Base-by-base conservation (phyloP, 2,888 invertebrate species). In the Neuroscelio doddi region DNA sequence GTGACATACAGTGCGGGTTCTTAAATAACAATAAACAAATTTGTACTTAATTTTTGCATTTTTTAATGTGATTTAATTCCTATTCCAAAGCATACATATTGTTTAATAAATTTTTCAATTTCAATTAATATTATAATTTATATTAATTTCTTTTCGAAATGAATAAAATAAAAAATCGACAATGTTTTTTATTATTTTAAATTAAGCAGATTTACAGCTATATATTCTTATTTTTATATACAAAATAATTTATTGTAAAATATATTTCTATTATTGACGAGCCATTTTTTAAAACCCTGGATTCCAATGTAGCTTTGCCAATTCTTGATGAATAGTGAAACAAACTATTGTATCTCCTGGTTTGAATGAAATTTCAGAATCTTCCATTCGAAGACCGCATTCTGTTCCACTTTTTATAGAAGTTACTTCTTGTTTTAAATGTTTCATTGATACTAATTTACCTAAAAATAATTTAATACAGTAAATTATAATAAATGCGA, bases 361-460 rank as follows among this genome's bases (percentile, higher is more conserved):
- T 82, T 91, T 83, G 56, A 94, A 91, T 17, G 86, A 80, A 21
- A 95, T 72, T 0, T 85, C 79, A 0, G 85, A 76, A 75, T 94
- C 91, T 1, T 88, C 88, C 50, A 98, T 87, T 63, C 91, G 90
- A 21, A 98, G 80, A 0, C 98, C 98, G 84, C 98, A 98, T 81
- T 98, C 97, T 58, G 91, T 89, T 80, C 94, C 94, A 41, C 89
- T 90, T 80, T 93, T 94, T 30, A 98, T 90, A 0, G 89, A 87
- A 3, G 91, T 90, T 1, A 96, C 95, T 85, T 97, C 97, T 46
- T 91, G 89, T 81, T 97, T 98, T 41, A 95, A 85, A 85, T 97
- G 96, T 70, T 92, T 90, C 91, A 98, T 91, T 0, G 96, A 95
- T 17, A 88, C 86, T 51, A 96, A 78, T 69, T 87, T 85, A 44